Base-by-base conservation (phyloP, 1,140 invertebrate species). In the Macrobrachium nipponense region DNA sequence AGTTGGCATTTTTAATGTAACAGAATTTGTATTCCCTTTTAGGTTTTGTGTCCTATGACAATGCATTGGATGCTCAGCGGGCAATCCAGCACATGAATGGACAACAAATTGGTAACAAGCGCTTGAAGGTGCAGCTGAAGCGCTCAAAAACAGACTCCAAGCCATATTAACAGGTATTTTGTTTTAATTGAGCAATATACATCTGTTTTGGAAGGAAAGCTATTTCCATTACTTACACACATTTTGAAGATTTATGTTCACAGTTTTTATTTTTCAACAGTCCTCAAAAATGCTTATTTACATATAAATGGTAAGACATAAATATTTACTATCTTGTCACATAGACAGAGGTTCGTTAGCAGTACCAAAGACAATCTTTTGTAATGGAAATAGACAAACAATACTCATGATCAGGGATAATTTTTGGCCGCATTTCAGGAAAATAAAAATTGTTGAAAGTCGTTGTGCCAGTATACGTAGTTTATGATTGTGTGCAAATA, bases 81-180 rank as follows among this genome's bases (percentile, higher is more conserved):
- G 98, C 98, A 88, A 99, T 99, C 90, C 95, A 97, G 91, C 96
- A 96, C 89, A 98, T 99, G 97, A 98, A 99, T 92, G 96, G 98
- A 89, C 99, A 98, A 91, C 97, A 98, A 93, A 97, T 99, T 92
- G 97, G 97, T 91, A 98, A 96, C 91, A 99, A 99, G 92, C 94
- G 97, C 91, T 94, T 99, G 89, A 99, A 99, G 94, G 98, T 99
- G 91, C 97, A 99, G 93, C 94, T 98, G 91, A 99, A 99, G 93
- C 94, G 97, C 92, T 96, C 96, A 89, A 98, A 98, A 94, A 97
- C 98, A 91, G 92, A 90, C 87, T 90, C 89, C 89, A 91, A 91
- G 89, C 91, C 91, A 61, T 92, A 92, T 87, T 92, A 89, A 90
- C 86, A 87, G 78, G 84, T 82, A 88, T 70, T 64, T 78, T 68